Percentiles rank a stretch among this genome's conserved stretches.
phyloP scores from a whole-genome alignment of 2,113 vertebrate species.

The Coptodon bakossiorum region DNA sequence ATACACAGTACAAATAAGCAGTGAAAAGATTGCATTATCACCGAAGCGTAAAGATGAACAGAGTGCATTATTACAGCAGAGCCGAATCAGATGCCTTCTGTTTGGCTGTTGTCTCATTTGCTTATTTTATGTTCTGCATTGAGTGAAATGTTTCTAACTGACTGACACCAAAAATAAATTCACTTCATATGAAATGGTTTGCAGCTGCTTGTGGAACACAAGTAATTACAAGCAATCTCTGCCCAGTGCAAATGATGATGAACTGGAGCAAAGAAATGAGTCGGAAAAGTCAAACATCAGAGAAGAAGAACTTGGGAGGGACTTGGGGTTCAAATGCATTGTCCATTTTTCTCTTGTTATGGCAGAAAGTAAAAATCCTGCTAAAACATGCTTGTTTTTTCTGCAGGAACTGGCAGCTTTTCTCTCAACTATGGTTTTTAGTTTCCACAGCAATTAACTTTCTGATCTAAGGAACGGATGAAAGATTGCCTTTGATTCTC shows the following conservation, averaged over 20 bases:
- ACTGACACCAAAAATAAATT: background rate
- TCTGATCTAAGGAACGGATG: background rate
- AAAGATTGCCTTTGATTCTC: constrained; percentile 6
- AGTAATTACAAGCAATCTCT: background rate
- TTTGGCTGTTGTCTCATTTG: background rate
- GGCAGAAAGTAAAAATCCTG: background rate
- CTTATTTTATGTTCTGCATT: background rate
- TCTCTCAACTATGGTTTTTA: background rate
- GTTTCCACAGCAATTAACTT: background rate
- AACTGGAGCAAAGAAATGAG: background rate
- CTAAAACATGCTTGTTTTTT: background rate
- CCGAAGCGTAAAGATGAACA: background rate
- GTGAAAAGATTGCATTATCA: background rate
- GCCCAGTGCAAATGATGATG: background rate
- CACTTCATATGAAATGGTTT: background rate
- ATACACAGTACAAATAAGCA: background rate
- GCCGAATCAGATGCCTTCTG: background rate
- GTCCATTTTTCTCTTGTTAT: background rate
- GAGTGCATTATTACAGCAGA: background rate
- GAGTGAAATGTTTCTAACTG: background rate
- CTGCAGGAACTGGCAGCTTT: background rate
- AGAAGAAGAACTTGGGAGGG: background rate
- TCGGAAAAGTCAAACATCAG: background rate
- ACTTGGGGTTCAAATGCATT: background rate
- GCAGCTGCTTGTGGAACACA: background rate